Percentiles rank a stretch among this genome's conserved stretches.
phyloP scores from a whole-genome alignment of 1,140 invertebrate genomes.

The Aphelenchoides besseyi region DNA sequence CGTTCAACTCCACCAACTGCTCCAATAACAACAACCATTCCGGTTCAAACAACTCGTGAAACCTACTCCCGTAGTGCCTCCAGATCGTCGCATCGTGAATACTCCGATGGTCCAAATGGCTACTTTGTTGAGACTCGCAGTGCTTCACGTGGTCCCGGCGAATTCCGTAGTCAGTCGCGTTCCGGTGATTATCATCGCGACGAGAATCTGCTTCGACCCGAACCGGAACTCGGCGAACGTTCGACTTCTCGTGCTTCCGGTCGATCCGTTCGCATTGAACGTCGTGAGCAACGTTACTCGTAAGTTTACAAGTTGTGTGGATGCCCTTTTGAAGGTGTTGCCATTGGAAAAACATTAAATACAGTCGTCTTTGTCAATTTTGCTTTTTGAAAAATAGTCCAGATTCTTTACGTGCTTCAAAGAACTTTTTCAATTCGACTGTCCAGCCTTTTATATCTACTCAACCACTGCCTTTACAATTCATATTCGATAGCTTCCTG shows the following conservation, averaged over 20 bases:
- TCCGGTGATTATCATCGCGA: not conserved
- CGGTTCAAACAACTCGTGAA: not conserved
- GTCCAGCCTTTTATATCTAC: not conserved
- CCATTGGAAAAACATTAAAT: too few relatives aligned
- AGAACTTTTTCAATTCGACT: not conserved
- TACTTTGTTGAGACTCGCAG: not conserved
- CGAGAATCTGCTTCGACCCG: not conserved
- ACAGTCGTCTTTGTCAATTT: not conserved
- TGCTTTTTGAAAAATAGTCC: not conserved
- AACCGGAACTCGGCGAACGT: not conserved
- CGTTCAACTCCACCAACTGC: not conserved
- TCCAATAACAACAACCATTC: not conserved
- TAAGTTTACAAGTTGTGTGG: too few relatives aligned
- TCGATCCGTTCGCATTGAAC: conserved; percentile 8
- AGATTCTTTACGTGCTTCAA: not conserved
- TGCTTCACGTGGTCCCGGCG: not conserved
- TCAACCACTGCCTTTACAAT: not conserved
- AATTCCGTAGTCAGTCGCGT: not conserved
- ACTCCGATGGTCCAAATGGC: not conserved
- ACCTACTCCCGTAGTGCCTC: not conserved
- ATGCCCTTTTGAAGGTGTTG: not conserved
- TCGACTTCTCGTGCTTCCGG: not conserved
- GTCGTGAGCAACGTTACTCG: conserved; percentile 5
- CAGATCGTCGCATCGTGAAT: not conserved
- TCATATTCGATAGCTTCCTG: not conserved